Evolutionary conservation across 2,113 vertebrate species (phyloP).

Genomic region (Melospiza georgiana): DNA sequence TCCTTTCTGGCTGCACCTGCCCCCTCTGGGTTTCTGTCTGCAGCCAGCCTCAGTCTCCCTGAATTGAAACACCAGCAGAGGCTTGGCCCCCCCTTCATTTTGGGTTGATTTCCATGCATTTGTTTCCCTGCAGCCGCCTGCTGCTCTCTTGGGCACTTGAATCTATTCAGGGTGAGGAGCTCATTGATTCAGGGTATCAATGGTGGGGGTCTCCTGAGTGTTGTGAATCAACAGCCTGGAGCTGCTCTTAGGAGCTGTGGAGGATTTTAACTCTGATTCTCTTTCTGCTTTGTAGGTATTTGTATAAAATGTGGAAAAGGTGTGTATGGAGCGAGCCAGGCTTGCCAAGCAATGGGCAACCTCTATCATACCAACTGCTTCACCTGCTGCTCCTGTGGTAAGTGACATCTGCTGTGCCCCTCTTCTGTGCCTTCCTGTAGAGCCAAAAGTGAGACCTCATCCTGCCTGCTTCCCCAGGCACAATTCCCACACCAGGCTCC

Average conservation of each 20-base stretch:
- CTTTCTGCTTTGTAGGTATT: constrained; percentile 81
- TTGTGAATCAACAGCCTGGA: accelerated
- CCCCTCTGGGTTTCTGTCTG: background rate
- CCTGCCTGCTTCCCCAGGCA: background rate
- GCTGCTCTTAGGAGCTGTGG: background rate
- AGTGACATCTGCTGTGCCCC: constrained; percentile 53
- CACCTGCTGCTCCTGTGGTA: constrained; percentile 97
- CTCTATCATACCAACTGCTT: constrained; percentile 98
- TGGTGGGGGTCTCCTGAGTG: background rate
- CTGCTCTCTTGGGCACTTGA: background rate
- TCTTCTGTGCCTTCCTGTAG: background rate
- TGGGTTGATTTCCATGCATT: background rate
- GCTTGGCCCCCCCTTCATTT: background rate
- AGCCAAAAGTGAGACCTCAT: background rate
- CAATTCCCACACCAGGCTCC: background rate
- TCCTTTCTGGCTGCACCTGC: background rate
- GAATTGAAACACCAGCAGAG: background rate
- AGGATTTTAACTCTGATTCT: constrained; percentile 8
- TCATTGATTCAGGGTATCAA: background rate
- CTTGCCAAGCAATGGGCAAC: constrained; percentile 98
- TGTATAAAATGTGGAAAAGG: constrained; percentile 98
- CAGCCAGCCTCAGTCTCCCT: background rate
- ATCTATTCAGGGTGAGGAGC: background rate
- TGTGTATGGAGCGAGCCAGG: constrained; percentile 95
- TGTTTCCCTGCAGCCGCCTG: background rate